These are phyloP conservation scores for Gobio occitaniae DNA, from an alignment of 2,797 vertebrate species.

Conservation along the genomic window DNA sequence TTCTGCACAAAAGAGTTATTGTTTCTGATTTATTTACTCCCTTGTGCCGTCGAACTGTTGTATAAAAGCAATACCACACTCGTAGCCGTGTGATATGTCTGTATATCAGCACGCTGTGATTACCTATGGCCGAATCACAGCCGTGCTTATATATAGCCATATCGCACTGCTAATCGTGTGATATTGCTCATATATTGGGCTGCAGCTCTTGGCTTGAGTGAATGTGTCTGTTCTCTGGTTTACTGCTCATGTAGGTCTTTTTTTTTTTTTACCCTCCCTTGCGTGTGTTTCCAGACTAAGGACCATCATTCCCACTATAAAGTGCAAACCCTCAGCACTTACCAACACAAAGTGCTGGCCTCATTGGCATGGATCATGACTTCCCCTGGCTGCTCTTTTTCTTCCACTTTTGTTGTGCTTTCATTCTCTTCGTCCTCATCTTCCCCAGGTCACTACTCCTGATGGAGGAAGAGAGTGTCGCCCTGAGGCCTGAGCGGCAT, in stretches of 20 bases:
- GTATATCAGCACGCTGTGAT: too few species aligned
- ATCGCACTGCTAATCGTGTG: too few species aligned
- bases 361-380: conserved; percentile 32
- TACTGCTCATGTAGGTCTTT: conserved; percentile 1
- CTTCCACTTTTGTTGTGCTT: conserved; percentile 53
- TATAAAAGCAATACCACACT: too few species aligned
- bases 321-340: conserved; percentile 19
- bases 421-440: conserved; percentile 69
- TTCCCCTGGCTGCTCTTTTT: conserved; percentile 55
- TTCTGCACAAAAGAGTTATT: too few species aligned
- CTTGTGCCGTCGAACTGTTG: too few species aligned
- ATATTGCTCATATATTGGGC: too few species aligned
- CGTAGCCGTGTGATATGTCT: too few species aligned
- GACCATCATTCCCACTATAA: conserved; percentile 10
- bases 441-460: conserved; percentile 75
- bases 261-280: not conserved
- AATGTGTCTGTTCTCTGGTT: not conserved
- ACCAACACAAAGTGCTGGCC: conserved; percentile 35
- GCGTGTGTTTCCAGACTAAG: conserved; percentile 30
- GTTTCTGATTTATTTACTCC: too few species aligned
- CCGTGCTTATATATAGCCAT: too few species aligned
- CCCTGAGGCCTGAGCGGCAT: conserved; percentile 60
- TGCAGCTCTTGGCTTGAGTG: not conserved
- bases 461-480: conserved; percentile 61
- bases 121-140: too few species aligned